Evolutionary conservation across 2,113 vertebrate species (phyloP), one percentile per base, ranked within the genome.

Genomic region (Hiodon alosoides): DNA sequence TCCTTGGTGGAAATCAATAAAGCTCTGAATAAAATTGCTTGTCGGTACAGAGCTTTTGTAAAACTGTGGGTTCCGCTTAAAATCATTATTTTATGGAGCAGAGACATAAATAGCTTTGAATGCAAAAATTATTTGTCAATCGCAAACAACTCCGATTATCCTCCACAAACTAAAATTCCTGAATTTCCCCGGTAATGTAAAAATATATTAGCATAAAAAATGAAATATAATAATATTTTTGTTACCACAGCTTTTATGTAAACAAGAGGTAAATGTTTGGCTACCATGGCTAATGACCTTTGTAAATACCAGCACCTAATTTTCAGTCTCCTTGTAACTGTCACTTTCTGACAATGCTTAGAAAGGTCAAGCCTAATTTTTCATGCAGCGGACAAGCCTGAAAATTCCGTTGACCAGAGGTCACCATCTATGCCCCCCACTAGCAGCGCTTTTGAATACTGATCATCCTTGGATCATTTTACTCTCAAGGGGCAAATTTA

Each of bases 1-100:
- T 71, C 71, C 67, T 58, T 57, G 76, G 76, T 71, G 47, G 31
- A 73, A 73, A 78, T 78, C 71, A 52, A 73, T 78, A 73, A 78
- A 54, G 7, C 57, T 46, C 31, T 52, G n/a, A n/a, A 71, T 58
- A 48, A 60, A 66, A 66, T 62, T 50, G 50, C 55, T 17, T 55
- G 69, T 47, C 68, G 62, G 54, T 14, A 48, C 50, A 31, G 13
- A 10, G 10, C 64, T 68, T 68, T 68, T 64, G 66, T 57, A 52
- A 16, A 50, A 13, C 64, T 60, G 55, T 3, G 50, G 14, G 51
- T 61, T 58, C 4, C 16, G 6, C 17, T 10, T 8, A 66, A 58
- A 72, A 71, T 53, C 6, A 13, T 8, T 47, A 9, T 66, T 46
- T 7, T n/a, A 59, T 60, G 52, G 7, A 9, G 61, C 17, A 69